A percentile compares a stretch with the other conserved stretches of the same genome.
phyloP scores from a whole-genome alignment of 2,797 vertebrate genomes.

The Heterohyrax brucei region DNA sequence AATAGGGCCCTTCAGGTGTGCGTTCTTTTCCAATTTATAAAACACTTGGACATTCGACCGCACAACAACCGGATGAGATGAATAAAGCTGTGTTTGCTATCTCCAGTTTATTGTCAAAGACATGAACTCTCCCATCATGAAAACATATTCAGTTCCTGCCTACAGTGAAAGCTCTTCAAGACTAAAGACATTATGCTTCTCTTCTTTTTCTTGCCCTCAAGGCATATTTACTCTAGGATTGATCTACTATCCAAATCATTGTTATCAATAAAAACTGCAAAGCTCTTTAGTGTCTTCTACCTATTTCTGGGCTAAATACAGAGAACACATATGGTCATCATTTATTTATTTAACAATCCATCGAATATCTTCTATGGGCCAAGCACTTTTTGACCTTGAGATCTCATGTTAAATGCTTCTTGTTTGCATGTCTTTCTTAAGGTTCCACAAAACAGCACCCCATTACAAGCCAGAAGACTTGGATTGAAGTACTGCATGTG shows the following conservation, averaged over 20 bases:
- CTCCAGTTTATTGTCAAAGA: slow-evolving; percentile 33
- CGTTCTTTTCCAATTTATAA: not conserved
- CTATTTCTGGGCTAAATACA: not conserved
- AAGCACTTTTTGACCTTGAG: not conserved
- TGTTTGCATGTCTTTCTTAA: not conserved
- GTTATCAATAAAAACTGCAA: slow-evolving; percentile 57
- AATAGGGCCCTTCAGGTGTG: not conserved
- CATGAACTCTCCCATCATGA: not conserved
- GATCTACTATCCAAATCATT: slow-evolving; percentile 16
- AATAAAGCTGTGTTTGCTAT: slow-evolving; percentile 13
- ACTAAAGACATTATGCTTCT: not conserved
- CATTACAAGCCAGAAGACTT: not conserved
- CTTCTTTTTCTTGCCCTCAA: slow-evolving; percentile 1
- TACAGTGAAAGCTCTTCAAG: slow-evolving; percentile 3
- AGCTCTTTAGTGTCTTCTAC: not conserved
- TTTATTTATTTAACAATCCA: slow-evolving; percentile 30
- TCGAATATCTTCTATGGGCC: not conserved
- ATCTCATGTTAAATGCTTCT: not conserved
- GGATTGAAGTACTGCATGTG: not conserved
- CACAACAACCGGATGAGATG: slow-evolving; percentile 8
- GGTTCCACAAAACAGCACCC: not conserved
- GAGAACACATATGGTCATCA: not conserved
- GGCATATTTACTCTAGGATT: slow-evolving; percentile 18
- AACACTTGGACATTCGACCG: slow-evolving; percentile 8
- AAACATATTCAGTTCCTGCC: not conserved